A percentile compares a stretch with the other conserved stretches of the same genome.
These are phyloP conservation scores for Aphidius ervi DNA, from an alignment of 1,140 invertebrate genomes.

Conservation along the genomic window DNA sequence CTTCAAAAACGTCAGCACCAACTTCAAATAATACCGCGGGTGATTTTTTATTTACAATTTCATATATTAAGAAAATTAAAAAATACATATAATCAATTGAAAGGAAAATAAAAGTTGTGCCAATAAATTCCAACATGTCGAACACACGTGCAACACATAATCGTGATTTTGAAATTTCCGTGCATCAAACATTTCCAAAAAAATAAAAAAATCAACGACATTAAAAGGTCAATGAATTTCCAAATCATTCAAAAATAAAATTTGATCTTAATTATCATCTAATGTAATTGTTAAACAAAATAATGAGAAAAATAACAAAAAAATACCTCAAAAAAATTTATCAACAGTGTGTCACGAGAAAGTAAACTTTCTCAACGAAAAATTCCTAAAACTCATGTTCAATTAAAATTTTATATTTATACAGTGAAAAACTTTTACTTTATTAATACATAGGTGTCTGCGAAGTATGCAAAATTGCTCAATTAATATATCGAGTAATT, in stretches of 20 bases:
- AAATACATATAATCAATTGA: slow-evolving; percentile 2
- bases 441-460: background rate
- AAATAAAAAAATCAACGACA: too few relatives aligned
- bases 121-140: slow-evolving; percentile 11
- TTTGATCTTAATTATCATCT: too few relatives aligned
- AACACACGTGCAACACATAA: background rate
- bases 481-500: background rate
- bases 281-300: too few relatives aligned
- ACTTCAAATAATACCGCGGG: too few relatives aligned
- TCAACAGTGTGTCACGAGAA: slow-evolving; percentile 7
- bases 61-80: too few relatives aligned
- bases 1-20: too few relatives aligned
- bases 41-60: too few relatives aligned
- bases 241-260: too few relatives aligned
- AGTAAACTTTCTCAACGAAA: slow-evolving; percentile 5
- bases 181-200: too few relatives aligned
- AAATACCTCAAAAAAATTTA: too few relatives aligned
- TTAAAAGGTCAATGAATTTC: too few relatives aligned
- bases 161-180: background rate
- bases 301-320: too few relatives aligned
- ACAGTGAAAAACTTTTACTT: background rate
- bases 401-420: background rate
- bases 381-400: slow-evolving; percentile 4
- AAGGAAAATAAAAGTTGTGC: slow-evolving; percentile 2
- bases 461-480: slow-evolving; percentile 2